Base-by-base conservation (phyloP, 2,113 vertebrate genomes). In the Turdus rufiventris region DNA sequence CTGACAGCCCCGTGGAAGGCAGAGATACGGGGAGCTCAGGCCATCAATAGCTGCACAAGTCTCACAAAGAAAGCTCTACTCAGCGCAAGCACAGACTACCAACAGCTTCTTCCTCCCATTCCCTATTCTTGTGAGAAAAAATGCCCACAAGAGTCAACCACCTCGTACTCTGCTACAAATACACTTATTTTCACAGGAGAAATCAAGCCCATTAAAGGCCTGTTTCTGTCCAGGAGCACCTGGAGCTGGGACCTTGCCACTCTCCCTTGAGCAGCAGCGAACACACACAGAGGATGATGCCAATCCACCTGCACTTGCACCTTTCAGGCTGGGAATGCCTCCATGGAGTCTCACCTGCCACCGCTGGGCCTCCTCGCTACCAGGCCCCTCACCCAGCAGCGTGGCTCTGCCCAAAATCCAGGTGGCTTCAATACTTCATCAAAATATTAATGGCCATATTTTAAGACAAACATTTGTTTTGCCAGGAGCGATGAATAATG, bases 401-500 rank as follows among this genome's bases (percentile, higher is more conserved):
- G 65, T 8, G 6, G 33, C 83, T 36, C 36, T 67, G 33, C 72
- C 56, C 60, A 50, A 83, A 89, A 85, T 89, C 86, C 70, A 92
- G 79, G 94, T 82, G 86, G 72, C 91, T 95, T 74, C 67, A 28
- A 79, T 94, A 60, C 66, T 61, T 65, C 54, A 73, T 74, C 77
- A 81, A 68, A 91, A 91, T 89, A 96, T 96, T 96, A 92, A 91
- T 36, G 57, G 80, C 43, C 66, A 4, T 34, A 28, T 75, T 85
- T 19, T 51, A 93, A 93, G 72, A 95, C 88, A 71, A 94, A 82
- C 90, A 79, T 85, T 96, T 96, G 77, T 76, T 96, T 90, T 91
- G 77, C 88, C 85, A 94, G 89, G 58, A 97, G 90, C 61, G 10
- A 96, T 84, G 68, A 94, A 88, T 85, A 92, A 95, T 85, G 73